Percentiles rank a stretch among this genome's conserved stretches.
These are phyloP conservation scores for Xiphorhynchus erythropygius DNA, from an alignment of 2,797 vertebrate genomes.

Conservation along the genomic window DNA sequence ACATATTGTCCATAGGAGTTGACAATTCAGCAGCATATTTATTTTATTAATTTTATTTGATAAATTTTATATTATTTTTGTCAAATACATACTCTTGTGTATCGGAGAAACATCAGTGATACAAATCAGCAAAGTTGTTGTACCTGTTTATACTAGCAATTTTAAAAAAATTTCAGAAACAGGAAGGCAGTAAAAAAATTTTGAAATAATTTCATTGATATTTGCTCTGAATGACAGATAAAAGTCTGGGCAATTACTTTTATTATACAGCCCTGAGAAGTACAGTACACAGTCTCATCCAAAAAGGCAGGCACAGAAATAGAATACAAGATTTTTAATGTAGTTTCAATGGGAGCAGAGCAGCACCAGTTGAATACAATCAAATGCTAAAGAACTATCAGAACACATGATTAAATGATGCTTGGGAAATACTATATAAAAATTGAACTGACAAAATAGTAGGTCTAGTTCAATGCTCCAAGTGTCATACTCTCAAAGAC, in stretches of 20 bases:
- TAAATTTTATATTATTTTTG: neutral
- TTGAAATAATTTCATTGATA: rapidly evolving
- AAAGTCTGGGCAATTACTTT: neutral
- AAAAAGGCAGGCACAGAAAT: neutral
- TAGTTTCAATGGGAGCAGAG: neutral
- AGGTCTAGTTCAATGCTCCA: neutral
- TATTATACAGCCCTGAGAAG: neutral
- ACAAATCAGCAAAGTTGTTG: neutral
- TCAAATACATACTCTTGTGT: neutral
- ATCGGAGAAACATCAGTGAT: neutral
- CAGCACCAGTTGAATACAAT: neutral
- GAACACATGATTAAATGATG: neutral
- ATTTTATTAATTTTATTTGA: neutral
- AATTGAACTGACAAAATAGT: neutral
- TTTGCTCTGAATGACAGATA: neutral
- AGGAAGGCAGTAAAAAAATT: neutral
- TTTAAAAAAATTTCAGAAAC: neutral
- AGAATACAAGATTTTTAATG: neutral
- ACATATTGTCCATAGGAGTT: neutral
- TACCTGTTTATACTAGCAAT: neutral
- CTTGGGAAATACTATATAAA: neutral
- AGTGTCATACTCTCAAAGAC: neutral
- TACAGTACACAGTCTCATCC: neutral
- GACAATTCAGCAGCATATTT: neutral
- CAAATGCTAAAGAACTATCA: neutral